Conservation (phyloP, 2,888 invertebrate species). For the Mythimna ferrago region DNA sequence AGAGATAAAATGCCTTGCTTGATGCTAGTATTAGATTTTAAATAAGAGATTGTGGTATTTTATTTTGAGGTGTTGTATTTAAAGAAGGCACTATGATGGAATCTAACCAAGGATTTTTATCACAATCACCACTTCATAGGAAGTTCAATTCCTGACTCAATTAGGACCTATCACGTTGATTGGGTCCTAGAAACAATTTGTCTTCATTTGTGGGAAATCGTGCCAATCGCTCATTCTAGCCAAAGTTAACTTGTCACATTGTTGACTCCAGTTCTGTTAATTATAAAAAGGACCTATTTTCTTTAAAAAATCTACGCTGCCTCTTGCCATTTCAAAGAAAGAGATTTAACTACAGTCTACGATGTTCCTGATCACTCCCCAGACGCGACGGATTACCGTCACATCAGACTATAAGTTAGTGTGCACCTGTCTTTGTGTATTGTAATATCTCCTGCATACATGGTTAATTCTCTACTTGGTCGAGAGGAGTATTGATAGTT, state of each 20-base stretch:
- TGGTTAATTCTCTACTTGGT: too few species aligned
- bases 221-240: too few species aligned
- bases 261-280: neutral
- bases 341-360: too few species aligned
- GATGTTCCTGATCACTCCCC: too few species aligned
- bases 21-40: conserved; percentile 7
- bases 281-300: neutral
- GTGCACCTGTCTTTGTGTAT: too few species aligned
- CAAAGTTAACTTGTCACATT: neutral
- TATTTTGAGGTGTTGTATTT: neutral
- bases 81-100: neutral
- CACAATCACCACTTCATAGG: neutral
- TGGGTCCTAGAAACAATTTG: neutral
- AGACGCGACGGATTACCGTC: too few species aligned
- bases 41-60: conserved; percentile 11
- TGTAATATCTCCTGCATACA: too few species aligned
- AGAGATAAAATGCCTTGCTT: neutral
- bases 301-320: neutral
- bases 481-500: too few species aligned
- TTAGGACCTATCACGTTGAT: conserved; percentile 2
- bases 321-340: neutral
- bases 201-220: neutral
- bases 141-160: neutral
- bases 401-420: too few species aligned
- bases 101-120: neutral